phyloP scores from a whole-genome alignment of 1,140 invertebrate genomes.

The Oedothorax gibbosus region DNA sequence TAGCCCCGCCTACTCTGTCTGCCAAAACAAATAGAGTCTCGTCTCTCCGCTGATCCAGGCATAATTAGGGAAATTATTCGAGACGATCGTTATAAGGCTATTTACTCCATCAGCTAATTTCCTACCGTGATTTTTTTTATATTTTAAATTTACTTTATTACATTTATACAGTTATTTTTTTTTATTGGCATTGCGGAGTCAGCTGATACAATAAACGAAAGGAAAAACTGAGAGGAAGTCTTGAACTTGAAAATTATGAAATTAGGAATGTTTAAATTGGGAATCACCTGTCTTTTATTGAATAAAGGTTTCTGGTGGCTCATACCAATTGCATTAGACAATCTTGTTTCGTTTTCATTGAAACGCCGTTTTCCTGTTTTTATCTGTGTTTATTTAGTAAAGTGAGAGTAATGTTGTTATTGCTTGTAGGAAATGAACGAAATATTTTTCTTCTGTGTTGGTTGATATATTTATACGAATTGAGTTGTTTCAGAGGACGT shows the following conservation, averaged over 20 bases:
- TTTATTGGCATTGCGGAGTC: neutral
- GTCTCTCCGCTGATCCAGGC: conserved; percentile 55
- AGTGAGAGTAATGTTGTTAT: too few species aligned
- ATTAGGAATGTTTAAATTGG: conserved; percentile 35
- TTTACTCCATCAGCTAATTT: conserved; percentile 54
- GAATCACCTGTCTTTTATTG: conserved; percentile 20
- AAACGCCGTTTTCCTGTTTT: too few species aligned
- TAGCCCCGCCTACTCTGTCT: conserved; percentile 11
- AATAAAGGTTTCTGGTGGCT: neutral
- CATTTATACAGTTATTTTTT: neutral
- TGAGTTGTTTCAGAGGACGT: too few species aligned
- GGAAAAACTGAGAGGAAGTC: neutral
- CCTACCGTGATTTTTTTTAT: neutral
- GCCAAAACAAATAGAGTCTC: conserved; percentile 55
- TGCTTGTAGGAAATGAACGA: too few species aligned
- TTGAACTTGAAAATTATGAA: conserved; percentile 53
- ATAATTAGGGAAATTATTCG: conserved; percentile 60
- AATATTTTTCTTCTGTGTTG: too few species aligned
- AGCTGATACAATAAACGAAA: conserved; percentile 27
- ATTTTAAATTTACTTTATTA: conserved; percentile 1
- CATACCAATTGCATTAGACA: conserved; percentile 6
- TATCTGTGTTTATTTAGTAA: too few species aligned
- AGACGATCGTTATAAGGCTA: conserved; percentile 47
- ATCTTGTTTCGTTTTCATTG: neutral
- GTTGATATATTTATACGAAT: too few species aligned